Base-by-base conservation (phyloP, 2,888 invertebrate genomes). In the Xylophagus ater region DNA sequence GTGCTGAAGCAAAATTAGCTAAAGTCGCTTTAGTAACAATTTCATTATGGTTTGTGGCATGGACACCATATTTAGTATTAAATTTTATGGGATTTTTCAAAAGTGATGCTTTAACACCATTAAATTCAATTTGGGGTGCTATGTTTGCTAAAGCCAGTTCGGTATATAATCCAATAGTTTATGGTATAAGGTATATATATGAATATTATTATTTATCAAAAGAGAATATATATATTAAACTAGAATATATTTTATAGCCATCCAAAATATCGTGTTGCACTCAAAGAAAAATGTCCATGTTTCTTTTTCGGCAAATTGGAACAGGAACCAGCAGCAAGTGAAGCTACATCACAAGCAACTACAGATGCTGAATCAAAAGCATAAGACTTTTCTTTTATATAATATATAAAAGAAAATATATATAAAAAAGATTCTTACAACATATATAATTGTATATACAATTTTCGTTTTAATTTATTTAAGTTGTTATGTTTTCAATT, bases 11-110 rank as follows among this genome's bases (percentile, higher is more conserved):
- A 62, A 86, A 87, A 71, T 65, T 88, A 51, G 88, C 88, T 40
- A 88, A 88, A 72, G 83, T 92, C 38, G 89, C 92, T 37, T 68
- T 92, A 57, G 85, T 86, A 73, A 90, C 89, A 45, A 86, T 92
- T 53, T 75, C 83, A 0, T 66, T 90, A 49, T 93, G 89, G 86
- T 82, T 90, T 68, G 76, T 87, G 72, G 88, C 89, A 33, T 93
- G 92, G 92, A 86, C 87, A 17, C 89, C 89, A 7, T 90, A 89
- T 56, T 66, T 86, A 48, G 75, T 87, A 37, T 82, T 88, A 56
- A 87, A 88, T 63, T 81, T 72, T 56, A 69, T 80, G 45, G 88
- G 88, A 29, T 76, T 87, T 40, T 85, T 87, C 56, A 78, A 82
- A 53, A 73, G 74, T 41, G 70, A 72, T 29, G 76, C 74, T 32